Evolutionary conservation across 2,888 invertebrate genomes (phyloP), one percentile per base, ranked within the genome.

Genomic region (Ichneumon xanthorius): DNA sequence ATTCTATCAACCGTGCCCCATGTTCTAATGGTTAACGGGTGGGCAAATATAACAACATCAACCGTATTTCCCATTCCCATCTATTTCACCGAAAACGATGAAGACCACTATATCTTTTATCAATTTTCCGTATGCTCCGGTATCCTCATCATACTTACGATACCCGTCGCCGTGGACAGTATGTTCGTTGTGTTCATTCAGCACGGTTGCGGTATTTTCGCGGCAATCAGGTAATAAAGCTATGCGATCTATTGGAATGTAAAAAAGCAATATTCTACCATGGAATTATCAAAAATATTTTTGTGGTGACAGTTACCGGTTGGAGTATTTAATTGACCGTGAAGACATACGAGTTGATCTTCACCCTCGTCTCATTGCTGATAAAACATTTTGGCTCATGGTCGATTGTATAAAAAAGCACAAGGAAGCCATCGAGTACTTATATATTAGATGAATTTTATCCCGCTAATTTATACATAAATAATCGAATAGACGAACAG

Each of bases 91-190:
- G 30, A 1, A 16, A 30, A 63, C 11, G 50, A 70, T 11, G 19
- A 58, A 14, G 77, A 82, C 5, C 58, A 82, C 68, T 82, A 68
- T 19, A 50, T 26, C 22, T 61, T 55, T 40, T 40, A 77, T 5
- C 37, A 68, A 14, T 6, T 37, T n/a, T 50, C 48, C 4, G 9
- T 48, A 14, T 68, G 16, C 26, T 4, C 50, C 4, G 70, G 37
- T 22, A 58, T 40, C 4, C 19, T 26, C n/a, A 22, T 61, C 9
- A 22, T 50, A n/a, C 14, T 45, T 4, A 50, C 48, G 14, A 48
- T 82, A n/a, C 68, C 48, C 22, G 48, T 63, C 1, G 70, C 82
- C 7, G 45, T 30, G 30, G 30, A 30, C 30, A 30, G 30, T 30
- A 30, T 30, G 30, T 30, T 30, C 4, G 4, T 30, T 30, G 30